Conservation (phyloP, 2,888 invertebrate genomes). For the Stegana nigrithorax region DNA sequence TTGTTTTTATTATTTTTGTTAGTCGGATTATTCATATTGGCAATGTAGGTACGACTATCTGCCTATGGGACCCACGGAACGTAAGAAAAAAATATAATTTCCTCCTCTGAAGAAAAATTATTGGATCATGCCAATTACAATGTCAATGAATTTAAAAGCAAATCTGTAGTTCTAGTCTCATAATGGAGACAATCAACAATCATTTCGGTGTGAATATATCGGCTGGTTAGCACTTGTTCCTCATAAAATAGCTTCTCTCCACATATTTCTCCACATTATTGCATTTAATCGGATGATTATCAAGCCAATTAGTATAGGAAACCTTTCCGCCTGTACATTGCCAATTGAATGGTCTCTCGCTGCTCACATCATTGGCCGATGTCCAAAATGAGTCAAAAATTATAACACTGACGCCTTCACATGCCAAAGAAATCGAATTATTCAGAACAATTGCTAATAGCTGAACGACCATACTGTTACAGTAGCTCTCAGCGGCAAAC, state of each 20-base stretch:
- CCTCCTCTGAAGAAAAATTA: too few relatives aligned
- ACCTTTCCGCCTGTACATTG: constrained; percentile 33
- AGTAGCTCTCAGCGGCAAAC: constrained; percentile 32
- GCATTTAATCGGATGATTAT: constrained; percentile 36
- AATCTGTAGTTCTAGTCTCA: too few relatives aligned
- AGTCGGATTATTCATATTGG: too few relatives aligned
- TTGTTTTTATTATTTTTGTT: too few relatives aligned
- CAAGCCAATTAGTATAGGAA: constrained; percentile 34
- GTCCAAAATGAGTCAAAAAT: constrained; percentile 20
- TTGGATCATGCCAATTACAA: too few relatives aligned
- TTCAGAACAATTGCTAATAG: constrained; percentile 33
- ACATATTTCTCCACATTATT: constrained; percentile 33
- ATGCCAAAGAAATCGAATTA: constrained; percentile 24
- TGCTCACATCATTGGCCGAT: constrained; percentile 34
- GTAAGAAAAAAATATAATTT: too few relatives aligned
- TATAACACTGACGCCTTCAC: neutral
- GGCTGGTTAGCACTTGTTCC: too few relatives aligned
- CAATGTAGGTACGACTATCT: too few relatives aligned
- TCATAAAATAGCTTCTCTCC: constrained; percentile 27
- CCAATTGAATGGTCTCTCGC: constrained; percentile 35
- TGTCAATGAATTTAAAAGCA: too few relatives aligned
- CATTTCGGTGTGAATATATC: too few relatives aligned
- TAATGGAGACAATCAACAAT: too few relatives aligned
- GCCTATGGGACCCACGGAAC: too few relatives aligned
- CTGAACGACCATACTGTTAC: constrained; percentile 28